Evolutionary conservation across 2,888 invertebrate genomes (phyloP), one percentile per base, ranked within the genome.

Genomic region (Rhyacophila evoluta): DNA sequence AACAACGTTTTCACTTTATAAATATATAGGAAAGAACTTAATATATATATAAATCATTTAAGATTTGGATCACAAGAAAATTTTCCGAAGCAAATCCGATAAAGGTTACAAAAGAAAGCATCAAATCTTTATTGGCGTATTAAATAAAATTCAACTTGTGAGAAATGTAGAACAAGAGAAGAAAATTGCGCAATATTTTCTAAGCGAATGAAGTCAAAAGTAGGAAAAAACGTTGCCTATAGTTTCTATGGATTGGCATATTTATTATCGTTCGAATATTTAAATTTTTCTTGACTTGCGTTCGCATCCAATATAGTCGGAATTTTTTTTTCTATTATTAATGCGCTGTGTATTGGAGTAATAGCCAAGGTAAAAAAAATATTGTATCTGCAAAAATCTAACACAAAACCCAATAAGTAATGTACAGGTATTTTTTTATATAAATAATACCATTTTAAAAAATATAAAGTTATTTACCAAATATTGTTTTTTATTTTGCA

Each of bases 151-250:
- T 70, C 75, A 69, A 71, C 70, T 75, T 33, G 15, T 75, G 74
- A 74, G 41, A 41, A 74, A 41, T 69, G 39, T 19, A 28, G 2
- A 15, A 25, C 55, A 55, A 55, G 25, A 19, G 12, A 38, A 41
- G 72, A 72, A 76, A 77, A 77, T 77, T 77, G 77, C 38, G 72
- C 36, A 36, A 77, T 72, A 77, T 77, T 77, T 77, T 77, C 77
- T 67, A 36, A 41, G 55, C 75, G 70, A 70, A 70, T 68, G 69
- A 71, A 72, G 19, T 12, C 1, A 15, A 72, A 19, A 37, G 27
- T 27, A 15, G 67, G 28, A 69, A 55, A 77, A 77, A 77, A 25
- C 77, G 55, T 71, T 55, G 28, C 25, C 68, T 68, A 38, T 68
- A 68, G 74, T 55, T 55, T 55, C 55, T 19, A 55, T 25, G 10